phyloP scores from a whole-genome alignment of 2,113 vertebrate species.

The Notothenia coriiceps region DNA sequence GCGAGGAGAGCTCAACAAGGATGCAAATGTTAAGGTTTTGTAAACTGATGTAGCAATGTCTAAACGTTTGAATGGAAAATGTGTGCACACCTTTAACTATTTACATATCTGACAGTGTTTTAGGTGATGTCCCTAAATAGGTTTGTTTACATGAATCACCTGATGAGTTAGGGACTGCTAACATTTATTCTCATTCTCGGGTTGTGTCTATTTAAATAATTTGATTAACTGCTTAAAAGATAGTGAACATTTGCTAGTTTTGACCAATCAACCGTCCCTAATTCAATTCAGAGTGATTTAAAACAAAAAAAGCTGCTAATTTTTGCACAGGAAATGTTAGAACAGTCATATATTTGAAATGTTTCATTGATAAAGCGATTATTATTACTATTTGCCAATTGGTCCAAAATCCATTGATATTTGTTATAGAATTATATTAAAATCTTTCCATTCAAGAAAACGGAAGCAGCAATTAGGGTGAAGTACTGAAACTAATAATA shows the following conservation, averaged over 20 bases:
- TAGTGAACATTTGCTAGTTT: neutral
- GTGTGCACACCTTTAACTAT: neutral
- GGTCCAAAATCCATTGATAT: neutral
- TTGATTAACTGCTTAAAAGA: neutral
- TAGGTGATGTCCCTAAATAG: too few relatives aligned
- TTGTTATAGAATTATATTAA: neutral
- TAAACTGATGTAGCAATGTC: neutral
- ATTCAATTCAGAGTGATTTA: neutral
- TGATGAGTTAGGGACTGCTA: neutral
- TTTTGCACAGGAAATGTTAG: neutral
- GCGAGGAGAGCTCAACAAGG: neutral
- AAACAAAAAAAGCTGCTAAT: too few relatives aligned
- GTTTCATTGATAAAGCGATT: neutral
- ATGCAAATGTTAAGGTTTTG: neutral
- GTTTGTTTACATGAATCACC: too few relatives aligned
- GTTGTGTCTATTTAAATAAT: neutral
- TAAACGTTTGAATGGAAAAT: constrained; percentile 35
- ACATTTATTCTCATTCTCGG: neutral
- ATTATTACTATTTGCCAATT: neutral
- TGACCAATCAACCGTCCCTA: neutral
- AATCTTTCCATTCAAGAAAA: neutral
- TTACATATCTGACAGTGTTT: neutral
- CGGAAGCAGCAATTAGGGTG: neutral
- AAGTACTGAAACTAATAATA: neutral
- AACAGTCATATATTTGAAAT: neutral